Conservation (phyloP, 2,797 vertebrate genomes). For the Uromys caudimaculatus region DNA sequence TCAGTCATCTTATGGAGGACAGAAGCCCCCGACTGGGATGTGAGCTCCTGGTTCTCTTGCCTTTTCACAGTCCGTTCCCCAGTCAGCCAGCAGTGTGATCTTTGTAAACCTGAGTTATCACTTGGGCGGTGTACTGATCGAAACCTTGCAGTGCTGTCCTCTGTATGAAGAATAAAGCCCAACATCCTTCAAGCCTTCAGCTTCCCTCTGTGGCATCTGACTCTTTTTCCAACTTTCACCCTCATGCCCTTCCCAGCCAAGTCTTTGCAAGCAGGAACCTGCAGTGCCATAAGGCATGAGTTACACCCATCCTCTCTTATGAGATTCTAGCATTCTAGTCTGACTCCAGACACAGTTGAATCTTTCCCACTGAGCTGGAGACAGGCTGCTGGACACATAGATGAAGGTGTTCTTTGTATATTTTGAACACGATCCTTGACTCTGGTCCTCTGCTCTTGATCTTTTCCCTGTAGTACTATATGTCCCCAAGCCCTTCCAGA, state of each 20-base stretch:
- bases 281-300: accelerated
- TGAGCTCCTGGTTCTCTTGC: background rate
- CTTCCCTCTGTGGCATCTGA: background rate
- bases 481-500: background rate
- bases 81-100: background rate
- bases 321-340: background rate
- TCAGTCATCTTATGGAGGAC: background rate
- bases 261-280: background rate
- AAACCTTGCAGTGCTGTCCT: background rate
- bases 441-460: background rate
- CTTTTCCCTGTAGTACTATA: background rate
- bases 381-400: background rate
- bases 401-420: background rate
- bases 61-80: background rate
- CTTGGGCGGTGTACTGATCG: background rate
- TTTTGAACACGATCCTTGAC: background rate
- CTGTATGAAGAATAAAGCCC: background rate
- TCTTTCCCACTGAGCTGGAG: background rate
- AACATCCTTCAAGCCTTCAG: background rate
- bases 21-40: background rate
- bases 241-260: background rate
- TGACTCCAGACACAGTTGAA: background rate
- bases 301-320: background rate
- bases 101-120: background rate
- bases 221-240: background rate